Conservation (phyloP, 1,140 invertebrate genomes). For the Drosophila tani region DNA sequence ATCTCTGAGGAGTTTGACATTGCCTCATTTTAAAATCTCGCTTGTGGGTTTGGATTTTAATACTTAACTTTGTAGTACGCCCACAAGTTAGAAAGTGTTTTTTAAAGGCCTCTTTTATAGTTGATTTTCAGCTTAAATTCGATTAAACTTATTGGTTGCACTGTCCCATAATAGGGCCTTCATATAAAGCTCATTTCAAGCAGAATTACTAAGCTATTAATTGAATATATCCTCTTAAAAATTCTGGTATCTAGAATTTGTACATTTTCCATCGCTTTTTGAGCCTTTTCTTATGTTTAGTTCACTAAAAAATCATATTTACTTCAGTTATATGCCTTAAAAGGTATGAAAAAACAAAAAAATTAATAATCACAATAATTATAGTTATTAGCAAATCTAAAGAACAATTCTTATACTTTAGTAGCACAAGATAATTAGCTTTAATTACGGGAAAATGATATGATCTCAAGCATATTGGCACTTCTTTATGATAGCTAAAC, state of each 20-base stretch:
- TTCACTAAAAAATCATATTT: neutral
- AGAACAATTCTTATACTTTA: neutral
- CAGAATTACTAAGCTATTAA: neutral
- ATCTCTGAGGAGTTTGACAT: neutral
- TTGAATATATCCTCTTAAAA: neutral
- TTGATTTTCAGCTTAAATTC: no score
- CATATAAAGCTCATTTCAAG: neutral
- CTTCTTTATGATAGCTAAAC: neutral
- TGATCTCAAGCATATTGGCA: neutral
- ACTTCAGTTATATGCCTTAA: neutral
- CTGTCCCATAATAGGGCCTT: neutral
- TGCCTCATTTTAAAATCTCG: neutral
- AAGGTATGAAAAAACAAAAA: no score
- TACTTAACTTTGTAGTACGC: neutral
- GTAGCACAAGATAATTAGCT: neutral
- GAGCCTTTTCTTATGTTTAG: neutral
- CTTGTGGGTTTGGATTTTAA: neutral
- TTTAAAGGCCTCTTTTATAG: neutral
- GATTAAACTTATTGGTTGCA: no score
- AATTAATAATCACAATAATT: neutral
- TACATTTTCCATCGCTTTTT: neutral
- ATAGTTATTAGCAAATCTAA: no score
- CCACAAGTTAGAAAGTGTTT: conserved; percentile 1
- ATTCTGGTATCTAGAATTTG: neutral
- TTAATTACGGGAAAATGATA: neutral